These are phyloP conservation scores for Nipponia nippon DNA, from an alignment of 2,113 vertebrate genomes.

Conservation along the genomic window DNA sequence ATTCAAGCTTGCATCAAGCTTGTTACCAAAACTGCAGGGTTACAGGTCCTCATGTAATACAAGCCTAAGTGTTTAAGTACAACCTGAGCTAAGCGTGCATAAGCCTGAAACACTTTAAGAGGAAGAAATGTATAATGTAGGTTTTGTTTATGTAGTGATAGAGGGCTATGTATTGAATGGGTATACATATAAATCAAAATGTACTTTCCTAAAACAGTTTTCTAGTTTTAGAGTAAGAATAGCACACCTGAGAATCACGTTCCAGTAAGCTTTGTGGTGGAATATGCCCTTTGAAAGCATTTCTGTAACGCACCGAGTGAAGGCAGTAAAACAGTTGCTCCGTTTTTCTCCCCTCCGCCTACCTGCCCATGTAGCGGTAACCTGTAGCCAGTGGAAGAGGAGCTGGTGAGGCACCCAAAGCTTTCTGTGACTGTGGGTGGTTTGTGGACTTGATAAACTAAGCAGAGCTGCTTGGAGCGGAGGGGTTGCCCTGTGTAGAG, in stretches of 20 bases:
- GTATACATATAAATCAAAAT: not conserved
- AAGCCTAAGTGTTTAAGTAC: not conserved
- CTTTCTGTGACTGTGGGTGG: not conserved
- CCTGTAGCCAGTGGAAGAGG: not conserved
- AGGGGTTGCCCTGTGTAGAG: not conserved
- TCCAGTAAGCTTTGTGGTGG: not conserved
- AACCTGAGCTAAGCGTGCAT: not conserved
- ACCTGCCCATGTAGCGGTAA: not conserved
- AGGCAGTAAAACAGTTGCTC: not conserved
- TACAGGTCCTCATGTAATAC: not conserved
- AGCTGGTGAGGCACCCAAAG: not conserved
- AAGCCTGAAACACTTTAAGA: not conserved
- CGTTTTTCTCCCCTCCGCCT: rapidly evolving
- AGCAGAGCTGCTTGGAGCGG: not conserved
- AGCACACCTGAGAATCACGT: not conserved
- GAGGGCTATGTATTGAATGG: not conserved
- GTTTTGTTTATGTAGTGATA: not conserved
- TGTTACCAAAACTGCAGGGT: not conserved
- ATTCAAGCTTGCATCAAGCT: not conserved
- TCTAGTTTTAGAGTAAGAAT: not conserved
- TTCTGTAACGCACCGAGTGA: not conserved
- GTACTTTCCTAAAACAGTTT: not conserved
- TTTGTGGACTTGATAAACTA: not conserved
- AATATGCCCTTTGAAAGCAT: not conserved
- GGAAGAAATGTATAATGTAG: not conserved